These are phyloP conservation scores for Gyrodactylus salaris DNA, from an alignment of 1,140 invertebrate genomes.

Conservation along the genomic window DNA sequence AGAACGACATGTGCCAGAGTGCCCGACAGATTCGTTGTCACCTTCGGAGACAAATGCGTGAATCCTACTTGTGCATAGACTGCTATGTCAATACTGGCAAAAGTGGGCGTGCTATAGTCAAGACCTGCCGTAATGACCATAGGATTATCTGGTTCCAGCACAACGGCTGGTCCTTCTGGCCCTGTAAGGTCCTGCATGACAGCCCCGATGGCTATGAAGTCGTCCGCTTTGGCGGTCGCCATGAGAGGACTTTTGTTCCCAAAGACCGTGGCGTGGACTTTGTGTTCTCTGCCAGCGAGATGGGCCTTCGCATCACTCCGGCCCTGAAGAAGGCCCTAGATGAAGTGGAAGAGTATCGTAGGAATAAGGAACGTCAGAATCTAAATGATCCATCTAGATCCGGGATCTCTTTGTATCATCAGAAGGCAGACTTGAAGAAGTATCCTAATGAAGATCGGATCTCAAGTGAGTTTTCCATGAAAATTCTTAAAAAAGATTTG, in stretches of 20 bases:
- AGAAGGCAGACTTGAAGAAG: too few relatives aligned
- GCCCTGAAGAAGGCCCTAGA: neutral
- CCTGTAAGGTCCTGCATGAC: neutral
- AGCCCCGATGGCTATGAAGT: neutral
- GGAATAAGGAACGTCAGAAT: neutral
- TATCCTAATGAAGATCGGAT: too few relatives aligned
- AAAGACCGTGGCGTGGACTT: neutral
- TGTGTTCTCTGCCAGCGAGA: neutral
- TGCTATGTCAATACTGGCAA: neutral
- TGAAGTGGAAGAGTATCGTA: neutral
- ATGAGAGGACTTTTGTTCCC: neutral
- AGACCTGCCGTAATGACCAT: neutral
- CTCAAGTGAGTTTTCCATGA: too few relatives aligned
- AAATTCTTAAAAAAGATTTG: too few relatives aligned
- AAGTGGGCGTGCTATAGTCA: neutral
- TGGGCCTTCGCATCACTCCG: neutral
- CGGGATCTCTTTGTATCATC: neutral
- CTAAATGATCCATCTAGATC: too few relatives aligned
- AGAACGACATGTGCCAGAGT: neutral
- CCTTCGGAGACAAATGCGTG: neutral
- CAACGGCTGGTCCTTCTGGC: neutral
- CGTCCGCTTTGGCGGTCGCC: neutral
- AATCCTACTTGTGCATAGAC: neutral
- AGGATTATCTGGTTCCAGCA: neutral
- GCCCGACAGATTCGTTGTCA: neutral